phyloP scores from a whole-genome alignment of 2,113 vertebrate species.

The Hymenochirus boettgeri region DNA sequence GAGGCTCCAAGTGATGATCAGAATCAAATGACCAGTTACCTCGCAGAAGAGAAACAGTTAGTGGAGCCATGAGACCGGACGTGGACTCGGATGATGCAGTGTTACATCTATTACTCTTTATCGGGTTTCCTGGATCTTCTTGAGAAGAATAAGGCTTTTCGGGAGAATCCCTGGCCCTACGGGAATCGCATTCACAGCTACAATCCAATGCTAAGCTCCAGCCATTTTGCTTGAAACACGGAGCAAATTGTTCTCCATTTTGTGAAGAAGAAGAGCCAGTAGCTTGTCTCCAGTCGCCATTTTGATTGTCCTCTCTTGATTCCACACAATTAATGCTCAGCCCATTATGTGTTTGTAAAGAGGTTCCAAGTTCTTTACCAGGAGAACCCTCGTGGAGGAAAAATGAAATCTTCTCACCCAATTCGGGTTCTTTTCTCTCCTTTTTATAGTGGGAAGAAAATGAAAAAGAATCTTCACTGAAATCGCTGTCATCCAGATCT shows the following conservation, averaged over 20 bases:
- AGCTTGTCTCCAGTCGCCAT: conserved; percentile 43
- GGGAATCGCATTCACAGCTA: conserved; percentile 6
- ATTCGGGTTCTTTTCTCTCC: conserved; percentile 22
- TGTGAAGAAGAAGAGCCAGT: conserved; percentile 18
- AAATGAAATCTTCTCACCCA: conserved; percentile 51
- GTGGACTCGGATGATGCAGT: not conserved
- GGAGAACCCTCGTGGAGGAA: conserved; percentile 61
- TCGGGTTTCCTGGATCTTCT: conserved; percentile 40
- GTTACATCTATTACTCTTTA: not conserved
- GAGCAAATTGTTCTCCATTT: conserved; percentile 22
- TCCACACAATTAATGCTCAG: conserved; percentile 47
- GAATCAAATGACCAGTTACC: conserved; percentile 24
- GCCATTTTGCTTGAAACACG: conserved; percentile 31
- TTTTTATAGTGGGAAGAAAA: conserved; percentile 52
- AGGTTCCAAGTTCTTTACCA: conserved; percentile 37
- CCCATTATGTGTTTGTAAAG: conserved; percentile 39
- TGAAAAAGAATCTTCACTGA: conserved; percentile 72
- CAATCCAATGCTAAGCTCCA: conserved; percentile 48
- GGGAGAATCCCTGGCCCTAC: conserved; percentile 45
- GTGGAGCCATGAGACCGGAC: conserved; percentile 51
- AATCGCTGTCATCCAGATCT: conserved; percentile 69
- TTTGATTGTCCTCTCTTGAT: conserved; percentile 28
- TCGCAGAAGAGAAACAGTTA: conserved; percentile 53
- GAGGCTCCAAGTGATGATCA: not conserved
- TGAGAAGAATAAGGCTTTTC: conserved; percentile 66